Evolutionary conservation across 1,140 invertebrate species (phyloP).

Genomic region (Rhizoglyphus robini): DNA sequence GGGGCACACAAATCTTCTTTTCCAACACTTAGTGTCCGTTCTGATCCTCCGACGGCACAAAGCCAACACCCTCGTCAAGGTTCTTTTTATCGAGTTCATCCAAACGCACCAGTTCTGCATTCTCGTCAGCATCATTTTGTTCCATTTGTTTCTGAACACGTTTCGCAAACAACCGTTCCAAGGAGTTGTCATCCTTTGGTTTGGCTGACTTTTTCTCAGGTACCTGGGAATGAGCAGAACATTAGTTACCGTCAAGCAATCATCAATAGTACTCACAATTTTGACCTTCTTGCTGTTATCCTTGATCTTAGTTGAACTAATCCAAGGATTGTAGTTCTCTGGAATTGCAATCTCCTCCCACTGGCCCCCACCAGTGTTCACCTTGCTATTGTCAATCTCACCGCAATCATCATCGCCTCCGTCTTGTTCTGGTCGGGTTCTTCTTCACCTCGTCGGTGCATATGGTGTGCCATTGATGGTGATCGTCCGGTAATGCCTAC

Average conservation of each 20-base stretch:
- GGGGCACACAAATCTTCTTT: too few species aligned
- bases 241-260: too few species aligned
- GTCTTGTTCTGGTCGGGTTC: too few species aligned
- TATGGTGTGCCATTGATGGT: too few species aligned
- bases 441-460: too few species aligned
- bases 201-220: neutral
- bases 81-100: neutral
- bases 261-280: too few species aligned
- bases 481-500: too few species aligned
- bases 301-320: slow-evolving; percentile 16
- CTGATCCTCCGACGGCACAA: too few species aligned
- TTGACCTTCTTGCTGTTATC: neutral
- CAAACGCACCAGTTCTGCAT: neutral
- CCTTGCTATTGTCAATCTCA: slow-evolving; percentile 23
- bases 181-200: neutral
- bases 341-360: neutral
- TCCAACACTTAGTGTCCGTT: too few species aligned
- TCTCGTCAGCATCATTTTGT: neutral
- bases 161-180: neutral
- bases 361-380: too few species aligned
- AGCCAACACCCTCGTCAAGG: neutral
- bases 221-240: too few species aligned
- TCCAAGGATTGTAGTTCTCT: slow-evolving; percentile 8
- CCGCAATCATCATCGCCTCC: slow-evolving; percentile 21
- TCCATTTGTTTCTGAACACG: neutral